Conservation (phyloP, 2,888 invertebrate genomes). For the Antheraea assamensis region DNA sequence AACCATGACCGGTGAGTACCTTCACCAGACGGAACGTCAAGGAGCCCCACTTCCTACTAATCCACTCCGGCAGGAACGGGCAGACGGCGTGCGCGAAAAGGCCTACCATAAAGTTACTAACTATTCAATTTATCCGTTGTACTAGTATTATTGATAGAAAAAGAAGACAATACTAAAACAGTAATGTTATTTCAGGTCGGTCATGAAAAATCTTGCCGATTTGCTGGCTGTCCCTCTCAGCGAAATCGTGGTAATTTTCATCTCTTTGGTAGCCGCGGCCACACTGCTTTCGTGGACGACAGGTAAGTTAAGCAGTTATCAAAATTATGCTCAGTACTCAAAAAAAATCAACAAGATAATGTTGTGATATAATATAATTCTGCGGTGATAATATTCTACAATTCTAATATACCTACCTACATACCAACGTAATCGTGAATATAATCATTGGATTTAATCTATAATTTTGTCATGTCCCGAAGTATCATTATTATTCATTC, state of each 20-base stretch:
- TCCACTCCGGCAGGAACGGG: too few species aligned
- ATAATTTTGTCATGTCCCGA: too few species aligned
- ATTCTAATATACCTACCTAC: too few species aligned
- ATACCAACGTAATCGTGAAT: too few species aligned
- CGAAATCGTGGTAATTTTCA: constrained; percentile 85
- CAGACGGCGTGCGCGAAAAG: too few species aligned
- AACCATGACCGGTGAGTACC: too few species aligned
- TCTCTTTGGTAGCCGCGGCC: constrained; percentile 79
- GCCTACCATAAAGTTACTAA: too few species aligned
- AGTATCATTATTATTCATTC: too few species aligned
- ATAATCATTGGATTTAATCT: too few species aligned
- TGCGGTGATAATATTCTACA: too few species aligned
- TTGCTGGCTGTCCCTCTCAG: constrained; percentile 87
- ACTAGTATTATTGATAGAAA: not conserved
- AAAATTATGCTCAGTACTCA: constrained; percentile 15
- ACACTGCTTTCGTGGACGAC: constrained; percentile 81
- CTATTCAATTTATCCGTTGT: not conserved
- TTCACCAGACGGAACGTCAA: too few species aligned
- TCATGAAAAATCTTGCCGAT: constrained; percentile 88
- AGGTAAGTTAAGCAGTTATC: constrained; percentile 52
- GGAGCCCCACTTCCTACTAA: too few species aligned
- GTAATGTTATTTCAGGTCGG: constrained; percentile 76
- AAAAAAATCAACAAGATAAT: not conserved
- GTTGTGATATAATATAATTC: not conserved
- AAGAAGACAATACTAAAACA: not conserved